Evolutionary conservation across 2,797 vertebrate species (phyloP).

Genomic region (Euphonia xanthogaster): DNA sequence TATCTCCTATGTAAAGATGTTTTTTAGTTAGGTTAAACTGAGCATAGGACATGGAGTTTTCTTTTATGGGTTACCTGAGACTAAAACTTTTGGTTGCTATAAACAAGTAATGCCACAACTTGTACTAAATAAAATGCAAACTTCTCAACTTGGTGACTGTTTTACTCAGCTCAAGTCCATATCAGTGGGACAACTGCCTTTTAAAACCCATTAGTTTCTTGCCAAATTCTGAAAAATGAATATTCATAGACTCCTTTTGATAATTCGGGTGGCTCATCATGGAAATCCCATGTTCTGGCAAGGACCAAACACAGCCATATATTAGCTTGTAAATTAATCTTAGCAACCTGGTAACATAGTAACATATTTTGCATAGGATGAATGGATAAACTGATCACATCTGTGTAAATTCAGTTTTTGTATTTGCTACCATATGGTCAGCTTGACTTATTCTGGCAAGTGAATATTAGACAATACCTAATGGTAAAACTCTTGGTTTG

Average conservation of each 20-base stretch:
- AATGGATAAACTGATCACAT: neutral
- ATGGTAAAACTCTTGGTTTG: neutral
- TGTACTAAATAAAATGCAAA: neutral
- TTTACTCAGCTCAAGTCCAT: neutral
- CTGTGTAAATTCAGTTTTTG: neutral
- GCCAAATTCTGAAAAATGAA: neutral
- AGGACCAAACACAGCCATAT: neutral
- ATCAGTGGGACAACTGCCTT: neutral
- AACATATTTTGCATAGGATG: neutral
- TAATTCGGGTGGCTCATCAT: neutral
- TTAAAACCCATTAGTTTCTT: neutral
- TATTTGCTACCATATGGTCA: neutral
- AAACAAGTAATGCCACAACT: neutral
- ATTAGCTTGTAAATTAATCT: neutral
- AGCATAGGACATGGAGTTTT: neutral
- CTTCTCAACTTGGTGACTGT: neutral
- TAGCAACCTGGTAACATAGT: neutral
- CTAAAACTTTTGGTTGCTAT: neutral
- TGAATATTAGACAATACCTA: neutral
- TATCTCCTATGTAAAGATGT: neutral
- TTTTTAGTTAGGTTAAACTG: neutral
- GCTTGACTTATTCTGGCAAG: neutral
- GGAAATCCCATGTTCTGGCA: neutral
- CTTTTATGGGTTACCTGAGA: neutral
- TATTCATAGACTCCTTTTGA: neutral